Evolutionary conservation across 2,797 vertebrate genomes (phyloP).

Genomic region (Mormyrops boulengeri): DNA sequence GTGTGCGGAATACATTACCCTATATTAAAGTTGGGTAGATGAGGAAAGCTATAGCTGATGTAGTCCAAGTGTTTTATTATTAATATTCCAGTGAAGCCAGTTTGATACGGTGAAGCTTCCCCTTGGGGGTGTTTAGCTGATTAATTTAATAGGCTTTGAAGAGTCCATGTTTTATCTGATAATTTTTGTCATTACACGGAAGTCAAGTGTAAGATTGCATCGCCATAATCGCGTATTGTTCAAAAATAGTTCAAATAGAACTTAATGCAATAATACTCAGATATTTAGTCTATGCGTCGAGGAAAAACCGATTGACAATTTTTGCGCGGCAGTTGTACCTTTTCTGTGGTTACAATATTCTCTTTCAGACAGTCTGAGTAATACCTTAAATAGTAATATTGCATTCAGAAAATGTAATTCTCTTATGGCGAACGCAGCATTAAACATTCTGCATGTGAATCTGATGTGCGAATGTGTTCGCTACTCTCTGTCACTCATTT

Average conservation of each 20-base stretch:
- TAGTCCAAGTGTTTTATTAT: constrained; percentile 86
- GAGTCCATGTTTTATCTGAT: constrained; percentile 85
- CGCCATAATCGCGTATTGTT: constrained; percentile 61
- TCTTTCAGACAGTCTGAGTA: neutral
- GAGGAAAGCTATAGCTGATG: constrained; percentile 58
- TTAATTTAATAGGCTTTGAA: constrained; percentile 90
- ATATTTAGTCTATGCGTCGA: neutral
- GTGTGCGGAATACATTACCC: constrained; percentile 75
- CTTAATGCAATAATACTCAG: constrained; percentile 23
- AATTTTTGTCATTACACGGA: constrained; percentile 85
- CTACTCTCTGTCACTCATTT: neutral
- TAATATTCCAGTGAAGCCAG: constrained; percentile 75
- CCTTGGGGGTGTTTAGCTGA: constrained; percentile 79
- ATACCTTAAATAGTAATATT: neutral
- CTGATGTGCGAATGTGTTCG: neutral
- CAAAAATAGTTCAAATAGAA: constrained; percentile 50
- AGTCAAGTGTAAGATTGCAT: constrained; percentile 84
- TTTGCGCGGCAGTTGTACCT: neutral
- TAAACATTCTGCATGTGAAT: neutral
- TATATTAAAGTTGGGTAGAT: constrained; percentile 65
- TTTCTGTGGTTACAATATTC: neutral
- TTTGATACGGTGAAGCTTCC: constrained; percentile 57
- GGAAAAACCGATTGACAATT: neutral
- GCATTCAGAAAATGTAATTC: neutral
- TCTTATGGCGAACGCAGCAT: neutral